Evolutionary conservation across 1,140 invertebrate species (phyloP), one percentile per base, ranked within the genome.

Genomic region (Megathymus violae): DNA sequence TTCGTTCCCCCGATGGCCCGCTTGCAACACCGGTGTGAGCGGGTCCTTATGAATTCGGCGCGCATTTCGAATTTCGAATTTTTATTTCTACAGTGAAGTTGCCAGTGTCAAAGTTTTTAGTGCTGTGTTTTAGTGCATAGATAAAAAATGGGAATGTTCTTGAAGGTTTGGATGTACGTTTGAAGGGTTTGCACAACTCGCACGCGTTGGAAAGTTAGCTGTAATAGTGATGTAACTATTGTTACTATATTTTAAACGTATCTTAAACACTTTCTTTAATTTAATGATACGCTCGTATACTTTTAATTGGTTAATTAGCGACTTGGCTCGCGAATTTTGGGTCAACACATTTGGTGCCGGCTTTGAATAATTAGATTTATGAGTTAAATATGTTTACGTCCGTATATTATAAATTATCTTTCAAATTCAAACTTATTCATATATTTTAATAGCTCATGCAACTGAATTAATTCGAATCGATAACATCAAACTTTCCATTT

Each of bases 11-110:
- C 76, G 82, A 82, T 86, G 85, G 82, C 87, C 84, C 84, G 85
- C 87, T 86, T 86, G 85, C 82, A 87, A 85, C 84, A 88, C 78
- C 84, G 76, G 72, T 89, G 85, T 89, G 79, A 84, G 82, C 87
- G 83, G 80, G 85, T 82, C 85, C 82, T 88, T 81, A 87, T 62
- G 67, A 74, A 74, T 84, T 83, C 71, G 75, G 82, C 82, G 83
- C 80, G 76, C 62, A 71, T 76, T 74, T 76, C 70, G 67, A 84
- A 82, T 78, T 79, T 71, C 56, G 62, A 74, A 68, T 71, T 73
- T 71, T 71, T 58, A 61, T 68, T 44, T 74, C 71, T 79, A 67
- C 51, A 69, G 79, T 84, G 75, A 46, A 58, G 71, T 60, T 73
- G 69, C 59, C 66, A 74, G 74, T 79, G 77, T 63, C 63, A 69